Percentiles rank a stretch among this genome's conserved stretches.
Conservation (phyloP, 2,113 vertebrate species). For the Callochromis pleurospilus region DNA sequence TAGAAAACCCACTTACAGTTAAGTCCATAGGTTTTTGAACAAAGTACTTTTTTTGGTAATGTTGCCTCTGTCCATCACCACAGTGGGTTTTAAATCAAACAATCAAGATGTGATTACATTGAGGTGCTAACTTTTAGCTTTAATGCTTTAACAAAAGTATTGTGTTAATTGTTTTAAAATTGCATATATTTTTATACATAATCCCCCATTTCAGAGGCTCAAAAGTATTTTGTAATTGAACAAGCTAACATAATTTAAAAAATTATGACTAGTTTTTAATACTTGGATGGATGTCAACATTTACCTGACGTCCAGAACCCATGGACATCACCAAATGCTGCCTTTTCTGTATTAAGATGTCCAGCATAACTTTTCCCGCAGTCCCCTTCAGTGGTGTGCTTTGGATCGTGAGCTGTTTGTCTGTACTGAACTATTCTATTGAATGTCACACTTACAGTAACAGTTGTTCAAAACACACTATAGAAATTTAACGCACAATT, state of each 20-base stretch:
- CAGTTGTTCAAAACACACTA: not conserved
- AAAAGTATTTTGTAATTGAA: not conserved
- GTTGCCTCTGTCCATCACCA: not conserved
- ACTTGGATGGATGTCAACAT: not conserved
- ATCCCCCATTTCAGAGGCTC: not conserved
- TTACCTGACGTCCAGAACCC: not conserved
- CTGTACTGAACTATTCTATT: not conserved
- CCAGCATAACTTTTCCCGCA: not conserved
- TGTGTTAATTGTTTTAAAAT: not conserved
- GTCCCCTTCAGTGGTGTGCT: not conserved
- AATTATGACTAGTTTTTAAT: fast-evolving
- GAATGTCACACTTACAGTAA: not conserved
- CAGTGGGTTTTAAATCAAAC: not conserved
- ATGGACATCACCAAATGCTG: not conserved
- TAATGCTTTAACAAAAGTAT: not conserved
- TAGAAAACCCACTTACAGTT: not conserved
- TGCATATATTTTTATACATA: not conserved
- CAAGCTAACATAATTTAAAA: not conserved
- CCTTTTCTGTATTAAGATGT: not conserved
- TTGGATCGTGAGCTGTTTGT: not conserved
- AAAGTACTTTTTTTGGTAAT: not conserved
- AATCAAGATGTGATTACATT: not conserved
- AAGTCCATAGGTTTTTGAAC: not conserved
- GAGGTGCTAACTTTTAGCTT: fast-evolving
- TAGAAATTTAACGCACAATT: not conserved